Evolutionary conservation across 2,797 vertebrate species (phyloP).

Genomic region (Propithecus perrieri): DNA sequence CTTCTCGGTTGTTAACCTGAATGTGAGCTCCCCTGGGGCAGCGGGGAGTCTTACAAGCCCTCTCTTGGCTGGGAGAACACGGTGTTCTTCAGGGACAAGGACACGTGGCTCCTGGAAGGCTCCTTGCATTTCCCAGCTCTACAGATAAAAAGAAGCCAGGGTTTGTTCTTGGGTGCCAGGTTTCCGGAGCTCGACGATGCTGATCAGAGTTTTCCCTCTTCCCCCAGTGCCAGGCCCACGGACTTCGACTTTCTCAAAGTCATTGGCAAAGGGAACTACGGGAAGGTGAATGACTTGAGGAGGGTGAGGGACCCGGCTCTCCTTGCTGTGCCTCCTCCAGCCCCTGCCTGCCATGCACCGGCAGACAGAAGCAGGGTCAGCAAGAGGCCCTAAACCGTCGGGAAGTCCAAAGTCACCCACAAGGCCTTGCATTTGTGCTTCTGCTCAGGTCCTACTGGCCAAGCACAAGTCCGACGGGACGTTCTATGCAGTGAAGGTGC

Average conservation of each 20-base stretch:
- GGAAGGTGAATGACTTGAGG: slow-evolving; percentile 90
- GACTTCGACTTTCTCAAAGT: slow-evolving; percentile 98
- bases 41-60: background rate
- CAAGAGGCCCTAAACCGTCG: background rate
- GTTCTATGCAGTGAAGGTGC: slow-evolving; percentile 97
- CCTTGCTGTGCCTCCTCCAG: background rate
- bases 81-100: background rate
- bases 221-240: slow-evolving; percentile 94
- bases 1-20: background rate
- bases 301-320: background rate
- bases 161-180: background rate
- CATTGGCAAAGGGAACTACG: slow-evolving; percentile 99
- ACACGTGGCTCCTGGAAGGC: background rate
- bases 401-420: background rate
- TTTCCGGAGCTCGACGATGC: background rate
- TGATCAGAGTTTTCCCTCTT: background rate
- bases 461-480: slow-evolving; percentile 94
- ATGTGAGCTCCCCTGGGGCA: background rate
- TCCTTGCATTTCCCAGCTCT: background rate
- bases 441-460: slow-evolving; percentile 94
- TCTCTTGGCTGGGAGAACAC: background rate
- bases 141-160: background rate
- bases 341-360: background rate
- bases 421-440: background rate
- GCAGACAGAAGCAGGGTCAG: background rate